Conservation (phyloP, 2,113 vertebrate genomes). For the Silurus meridionalis region DNA sequence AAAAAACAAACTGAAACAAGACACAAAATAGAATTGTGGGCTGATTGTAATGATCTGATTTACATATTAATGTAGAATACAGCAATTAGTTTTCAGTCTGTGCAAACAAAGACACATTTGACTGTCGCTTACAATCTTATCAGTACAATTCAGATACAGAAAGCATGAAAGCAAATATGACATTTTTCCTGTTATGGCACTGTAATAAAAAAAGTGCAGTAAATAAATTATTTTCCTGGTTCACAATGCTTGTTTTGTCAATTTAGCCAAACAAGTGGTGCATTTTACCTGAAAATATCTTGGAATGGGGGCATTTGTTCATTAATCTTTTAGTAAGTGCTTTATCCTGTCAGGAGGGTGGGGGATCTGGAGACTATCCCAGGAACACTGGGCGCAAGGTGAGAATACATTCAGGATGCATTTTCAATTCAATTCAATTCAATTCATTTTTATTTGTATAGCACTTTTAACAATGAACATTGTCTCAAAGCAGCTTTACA, state of each 20-base stretch:
- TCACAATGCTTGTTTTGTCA: constrained; percentile 7
- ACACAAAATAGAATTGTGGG: background rate
- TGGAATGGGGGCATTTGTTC: background rate
- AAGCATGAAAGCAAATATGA: background rate
- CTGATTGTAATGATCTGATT: constrained; percentile 11
- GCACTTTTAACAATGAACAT: too few species aligned
- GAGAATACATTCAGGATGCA: constrained; percentile 5
- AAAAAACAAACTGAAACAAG: background rate
- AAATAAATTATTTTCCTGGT: constrained; percentile 11
- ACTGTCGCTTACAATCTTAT: background rate
- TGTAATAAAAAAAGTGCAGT: background rate
- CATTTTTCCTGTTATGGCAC: background rate
- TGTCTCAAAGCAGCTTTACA: too few species aligned
- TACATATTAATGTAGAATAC: background rate
- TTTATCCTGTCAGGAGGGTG: constrained; percentile 1
- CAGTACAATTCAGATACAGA: constrained; percentile 12
- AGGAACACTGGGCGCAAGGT: background rate
- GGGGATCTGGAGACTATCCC: constrained; percentile 17
- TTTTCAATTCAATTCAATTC: too few species aligned
- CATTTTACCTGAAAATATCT: background rate
- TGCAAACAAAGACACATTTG: background rate
- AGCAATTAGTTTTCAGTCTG: background rate
- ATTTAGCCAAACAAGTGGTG: background rate
- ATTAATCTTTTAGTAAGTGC: background rate
- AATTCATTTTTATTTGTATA: too few species aligned